Conservation (phyloP, 2,113 vertebrate genomes). For the Mastomys natalensis region DNA sequence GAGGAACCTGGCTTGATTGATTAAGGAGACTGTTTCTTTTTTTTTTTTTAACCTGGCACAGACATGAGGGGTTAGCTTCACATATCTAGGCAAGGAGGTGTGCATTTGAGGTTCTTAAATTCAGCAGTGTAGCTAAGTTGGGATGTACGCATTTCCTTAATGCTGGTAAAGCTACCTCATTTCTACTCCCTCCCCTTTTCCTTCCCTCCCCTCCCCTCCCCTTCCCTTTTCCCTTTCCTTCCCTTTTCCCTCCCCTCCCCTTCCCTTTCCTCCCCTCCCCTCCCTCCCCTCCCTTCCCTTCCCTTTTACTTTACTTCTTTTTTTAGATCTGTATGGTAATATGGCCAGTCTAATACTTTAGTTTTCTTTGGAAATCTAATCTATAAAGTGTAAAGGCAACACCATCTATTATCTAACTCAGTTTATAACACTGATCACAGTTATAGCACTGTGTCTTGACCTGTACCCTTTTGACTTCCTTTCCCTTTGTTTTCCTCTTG, state of each 20-base stretch:
- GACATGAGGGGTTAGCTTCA: background rate
- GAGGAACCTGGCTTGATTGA: background rate
- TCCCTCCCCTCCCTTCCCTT: background rate
- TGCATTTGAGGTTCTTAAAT: background rate
- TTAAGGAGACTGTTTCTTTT: background rate
- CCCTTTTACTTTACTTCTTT: background rate
- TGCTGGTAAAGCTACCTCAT: constrained; percentile 23
- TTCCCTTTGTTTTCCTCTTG: background rate
- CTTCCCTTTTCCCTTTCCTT: too few relatives aligned
- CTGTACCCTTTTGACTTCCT: background rate
- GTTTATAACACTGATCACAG: background rate
- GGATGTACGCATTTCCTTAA: background rate
- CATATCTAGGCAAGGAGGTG: background rate
- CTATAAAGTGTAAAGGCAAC: constrained; percentile 4
- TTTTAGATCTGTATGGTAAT: background rate
- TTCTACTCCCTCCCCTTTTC: background rate
- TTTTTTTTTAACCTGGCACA: background rate
- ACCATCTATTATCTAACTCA: background rate
- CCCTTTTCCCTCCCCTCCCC: too few relatives aligned
- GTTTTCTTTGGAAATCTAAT: constrained; percentile 50
- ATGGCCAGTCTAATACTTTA: constrained; percentile 20
- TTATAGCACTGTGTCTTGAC: background rate
- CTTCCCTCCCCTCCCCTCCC: too few relatives aligned
- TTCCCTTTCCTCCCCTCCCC: too few relatives aligned
- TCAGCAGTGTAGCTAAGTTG: background rate